Conservation (phyloP, 2,888 invertebrate genomes). For the Spilosoma lubricipeda region DNA sequence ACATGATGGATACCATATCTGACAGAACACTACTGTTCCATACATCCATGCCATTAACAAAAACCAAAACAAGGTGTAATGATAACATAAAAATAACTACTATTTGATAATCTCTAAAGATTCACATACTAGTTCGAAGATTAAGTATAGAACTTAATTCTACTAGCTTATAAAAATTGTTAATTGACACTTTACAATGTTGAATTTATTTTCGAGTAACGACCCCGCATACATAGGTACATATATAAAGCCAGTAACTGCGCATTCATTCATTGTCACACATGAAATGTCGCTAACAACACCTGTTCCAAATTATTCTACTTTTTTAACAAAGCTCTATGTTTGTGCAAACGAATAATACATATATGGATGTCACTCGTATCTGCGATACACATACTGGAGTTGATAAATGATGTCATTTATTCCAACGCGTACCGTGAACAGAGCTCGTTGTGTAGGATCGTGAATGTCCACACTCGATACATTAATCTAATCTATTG, state of each 20-base stretch:
- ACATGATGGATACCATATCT: too few relatives aligned
- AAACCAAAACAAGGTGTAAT: too few relatives aligned
- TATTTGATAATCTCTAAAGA: too few relatives aligned
- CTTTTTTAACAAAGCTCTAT: slow-evolving; percentile 45
- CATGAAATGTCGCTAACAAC: slow-evolving; percentile 62
- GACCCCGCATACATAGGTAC: slow-evolving; percentile 18
- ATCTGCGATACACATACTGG: slow-evolving; percentile 50
- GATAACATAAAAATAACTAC: too few relatives aligned
- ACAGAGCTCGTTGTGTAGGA: slow-evolving; percentile 27
- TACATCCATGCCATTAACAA: too few relatives aligned
- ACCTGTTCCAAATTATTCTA: slow-evolving; percentile 59
- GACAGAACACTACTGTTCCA: too few relatives aligned
- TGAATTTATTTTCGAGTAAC: slow-evolving; percentile 24
- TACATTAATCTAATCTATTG: slow-evolving; percentile 47
- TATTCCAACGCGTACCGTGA: slow-evolving; percentile 56
- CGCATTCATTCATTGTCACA: slow-evolving; percentile 53
- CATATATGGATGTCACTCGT: slow-evolving; percentile 58
- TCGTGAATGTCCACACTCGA: slow-evolving; percentile 49
- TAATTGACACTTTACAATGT: not conserved
- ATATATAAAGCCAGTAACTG: slow-evolving; percentile 27
- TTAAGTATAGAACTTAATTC: not conserved
- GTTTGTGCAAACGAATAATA: slow-evolving; percentile 43
- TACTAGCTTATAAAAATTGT: not conserved
- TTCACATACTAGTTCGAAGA: not conserved
- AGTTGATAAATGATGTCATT: slow-evolving; percentile 65